Base-by-base conservation (phyloP, 2,113 vertebrate genomes). In the Pipa parva region DNA sequence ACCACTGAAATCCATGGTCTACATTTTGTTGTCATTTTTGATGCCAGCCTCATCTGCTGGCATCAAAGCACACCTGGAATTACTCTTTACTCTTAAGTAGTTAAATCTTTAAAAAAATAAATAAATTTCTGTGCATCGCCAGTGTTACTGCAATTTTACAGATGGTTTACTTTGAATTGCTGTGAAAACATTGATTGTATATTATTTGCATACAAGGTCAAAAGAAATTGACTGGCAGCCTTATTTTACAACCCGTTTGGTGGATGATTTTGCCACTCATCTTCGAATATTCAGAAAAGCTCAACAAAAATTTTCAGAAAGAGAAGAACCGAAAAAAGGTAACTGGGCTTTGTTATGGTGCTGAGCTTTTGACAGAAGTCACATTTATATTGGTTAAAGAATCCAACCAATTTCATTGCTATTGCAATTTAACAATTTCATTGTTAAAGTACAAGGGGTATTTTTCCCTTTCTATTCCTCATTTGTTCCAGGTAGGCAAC, bases 141-240 rank as follows among this genome's bases (percentile, higher is more conserved):
- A n/a, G n/a, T n/a, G n/a, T n/a, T n/a, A n/a, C n/a, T n/a, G n/a
- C n/a, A n/a, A n/a, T n/a, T n/a, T n/a, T n/a, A n/a, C n/a, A n/a
- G n/a, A n/a, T n/a, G n/a, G 15, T 42, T 42, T 15, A 42, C 17
- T 42, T 42, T 4, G 17, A 42, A 42, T 6, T n/a, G 4, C 6
- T 15, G 39, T 5, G 2, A 42, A n/a, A 1, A 42, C 17, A 42
- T 42, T 42, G 15, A 1, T n/a, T n/a, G 3, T 36, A 42, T 42
- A 6, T 55, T 6, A 2, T 33, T 68, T 67, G n/a, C 71, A 70
- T 55, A 7, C 10, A 65, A 99, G 96, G 85, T 97, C 95, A 71
- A 98, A 99, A 83, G 97, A 99, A 81, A 93, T 95, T 84, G 96
- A 99, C 87, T 99, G 97, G 97, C 96, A 99, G 83, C 95, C 95